A percentile compares a stretch with the other conserved stretches of the same genome.
phyloP scores from a whole-genome alignment of 2,113 vertebrate genomes.

The Orycteropus afer region DNA sequence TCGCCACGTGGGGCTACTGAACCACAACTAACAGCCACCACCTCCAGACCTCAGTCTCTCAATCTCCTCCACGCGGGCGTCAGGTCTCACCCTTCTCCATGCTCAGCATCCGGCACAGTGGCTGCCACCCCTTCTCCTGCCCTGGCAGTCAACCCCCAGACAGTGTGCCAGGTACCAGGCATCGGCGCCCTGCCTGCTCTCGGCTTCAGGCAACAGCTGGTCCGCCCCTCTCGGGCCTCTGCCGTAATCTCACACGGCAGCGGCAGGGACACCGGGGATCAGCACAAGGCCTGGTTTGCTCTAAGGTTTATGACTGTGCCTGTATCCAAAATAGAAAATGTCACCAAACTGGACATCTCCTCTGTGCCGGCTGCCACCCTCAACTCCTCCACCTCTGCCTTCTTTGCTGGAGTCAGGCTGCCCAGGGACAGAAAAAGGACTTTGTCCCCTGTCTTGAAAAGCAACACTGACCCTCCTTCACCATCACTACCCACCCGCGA shows the following conservation, averaged over 20 bases:
- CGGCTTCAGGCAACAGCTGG: not conserved
- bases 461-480: too few relatives aligned
- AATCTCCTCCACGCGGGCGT: not conserved
- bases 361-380: not conserved
- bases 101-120: not conserved
- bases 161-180: rapidly evolving
- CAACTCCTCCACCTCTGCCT: not conserved
- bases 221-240: rapidly evolving
- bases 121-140: too few relatives aligned
- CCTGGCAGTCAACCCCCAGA: too few relatives aligned
- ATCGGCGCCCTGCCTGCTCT: not conserved
- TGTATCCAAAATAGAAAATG: not conserved
- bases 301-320: not conserved
- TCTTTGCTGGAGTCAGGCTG: not conserved
- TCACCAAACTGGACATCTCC: not conserved
- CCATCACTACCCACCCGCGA: rapidly evolving
- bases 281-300: slow-evolving; percentile 16
- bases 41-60: too few relatives aligned
- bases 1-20: not conserved
- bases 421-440: not conserved
- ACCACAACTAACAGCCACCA: not conserved
- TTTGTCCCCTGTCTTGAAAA: not conserved
- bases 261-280: not conserved
- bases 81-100: not conserved
- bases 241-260: not conserved